These are phyloP conservation scores for Octopus sinensis DNA, from an alignment of 1,140 invertebrate species.

Conservation along the genomic window DNA sequence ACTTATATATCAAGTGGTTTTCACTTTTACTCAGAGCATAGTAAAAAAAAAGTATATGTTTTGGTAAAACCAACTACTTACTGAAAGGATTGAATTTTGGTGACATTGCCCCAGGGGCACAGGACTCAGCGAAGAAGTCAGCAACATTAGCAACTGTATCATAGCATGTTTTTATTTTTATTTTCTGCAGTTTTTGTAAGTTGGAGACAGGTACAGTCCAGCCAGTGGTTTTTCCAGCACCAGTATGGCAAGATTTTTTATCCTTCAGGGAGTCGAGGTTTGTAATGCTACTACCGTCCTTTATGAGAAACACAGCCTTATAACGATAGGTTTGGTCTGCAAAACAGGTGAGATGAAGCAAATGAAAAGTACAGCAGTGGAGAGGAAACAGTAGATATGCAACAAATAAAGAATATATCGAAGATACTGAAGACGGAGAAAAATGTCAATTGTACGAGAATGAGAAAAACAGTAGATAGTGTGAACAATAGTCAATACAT, in stretches of 20 bases:
- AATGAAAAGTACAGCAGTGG: background rate
- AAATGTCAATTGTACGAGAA: background rate
- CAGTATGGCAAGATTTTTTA: conserved; percentile 77
- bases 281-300: conserved; percentile 9
- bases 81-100: conserved; percentile 82
- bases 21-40: conserved; percentile 32
- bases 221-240: conserved; percentile 83
- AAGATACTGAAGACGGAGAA: background rate
- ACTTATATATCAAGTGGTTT: no score
- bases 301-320: conserved; percentile 23
- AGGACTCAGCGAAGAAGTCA: conserved; percentile 81
- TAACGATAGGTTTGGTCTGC: conserved; percentile 15
- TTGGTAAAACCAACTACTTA: conserved; percentile 1
- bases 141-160: conserved; percentile 89
- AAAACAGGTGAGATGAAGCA: background rate
- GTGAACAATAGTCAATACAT: background rate
- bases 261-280: conserved; percentile 19
- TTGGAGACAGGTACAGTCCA: conserved; percentile 92
- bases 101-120: conserved; percentile 84
- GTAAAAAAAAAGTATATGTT: background rate
- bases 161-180: conserved; percentile 72
- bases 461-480: background rate
- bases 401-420: background rate
- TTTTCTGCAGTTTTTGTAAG: conserved; percentile 73
- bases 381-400: background rate